phyloP scores from a whole-genome alignment of 2,888 invertebrate species.

The Subacronicta megacephala region DNA sequence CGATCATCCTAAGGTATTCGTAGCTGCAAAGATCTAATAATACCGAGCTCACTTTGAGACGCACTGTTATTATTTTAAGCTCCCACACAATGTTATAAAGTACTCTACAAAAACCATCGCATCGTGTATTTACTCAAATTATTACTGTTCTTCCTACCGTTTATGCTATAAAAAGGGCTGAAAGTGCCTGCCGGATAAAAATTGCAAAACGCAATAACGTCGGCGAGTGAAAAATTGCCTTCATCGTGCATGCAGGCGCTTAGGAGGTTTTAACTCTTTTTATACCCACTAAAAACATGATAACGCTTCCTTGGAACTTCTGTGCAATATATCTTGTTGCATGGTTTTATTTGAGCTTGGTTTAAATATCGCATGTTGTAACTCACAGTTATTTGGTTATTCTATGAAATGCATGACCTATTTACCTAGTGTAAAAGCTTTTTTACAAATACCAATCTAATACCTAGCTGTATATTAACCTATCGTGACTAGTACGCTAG shows the following conservation, averaged over 20 bases:
- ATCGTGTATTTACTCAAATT: background rate
- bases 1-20: no score
- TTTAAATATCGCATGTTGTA: constrained; percentile 17
- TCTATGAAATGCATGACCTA: background rate
- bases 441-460: no score
- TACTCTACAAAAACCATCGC: background rate
- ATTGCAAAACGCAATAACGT: constrained; percentile 51
- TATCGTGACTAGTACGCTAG: no score
- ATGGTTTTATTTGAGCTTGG: constrained; percentile 22
- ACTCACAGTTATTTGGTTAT: background rate
- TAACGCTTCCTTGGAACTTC: constrained; percentile 17
- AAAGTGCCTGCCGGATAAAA: constrained; percentile 47
- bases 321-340: constrained; percentile 50
- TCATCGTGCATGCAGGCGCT: constrained; percentile 59
- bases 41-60: no score
- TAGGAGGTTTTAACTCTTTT: constrained; percentile 38
- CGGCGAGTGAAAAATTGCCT: constrained; percentile 58
- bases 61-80: no score
- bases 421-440: no score
- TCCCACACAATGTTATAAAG: no score
- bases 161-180: background rate
- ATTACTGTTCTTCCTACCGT: constrained; percentile 6
- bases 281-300: constrained; percentile 26
- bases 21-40: no score
- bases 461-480: no score